phyloP scores from a whole-genome alignment of 1,140 invertebrate genomes.

The Lepidurus couesii region DNA sequence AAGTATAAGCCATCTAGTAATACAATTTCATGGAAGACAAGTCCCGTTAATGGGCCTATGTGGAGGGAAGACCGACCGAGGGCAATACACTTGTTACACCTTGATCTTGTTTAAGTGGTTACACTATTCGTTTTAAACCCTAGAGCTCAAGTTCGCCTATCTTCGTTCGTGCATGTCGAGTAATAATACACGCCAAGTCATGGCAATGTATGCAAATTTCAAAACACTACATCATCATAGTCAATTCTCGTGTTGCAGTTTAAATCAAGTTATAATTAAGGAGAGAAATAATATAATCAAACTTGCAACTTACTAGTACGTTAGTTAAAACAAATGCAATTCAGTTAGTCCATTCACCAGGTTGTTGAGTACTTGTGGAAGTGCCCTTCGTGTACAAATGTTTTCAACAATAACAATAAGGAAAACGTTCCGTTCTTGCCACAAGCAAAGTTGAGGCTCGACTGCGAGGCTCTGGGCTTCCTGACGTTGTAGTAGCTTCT shows the following conservation, averaged over 20 bases:
- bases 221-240: too few relatives aligned
- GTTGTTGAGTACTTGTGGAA: not conserved
- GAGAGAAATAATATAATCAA: not conserved
- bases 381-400: not conserved
- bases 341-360: not conserved
- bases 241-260: too few relatives aligned
- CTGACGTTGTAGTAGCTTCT: not conserved
- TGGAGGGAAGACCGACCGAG: not conserved
- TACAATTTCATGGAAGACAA: not conserved
- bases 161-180: not conserved
- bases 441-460: not conserved
- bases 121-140: not conserved
- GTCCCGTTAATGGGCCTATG: not conserved
- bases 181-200: not conserved
- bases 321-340: not conserved
- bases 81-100: conserved; percentile 4
- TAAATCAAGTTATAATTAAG: too few relatives aligned
- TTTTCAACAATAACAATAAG: not conserved
- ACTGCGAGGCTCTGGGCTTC: not conserved
- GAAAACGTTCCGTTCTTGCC: not conserved
- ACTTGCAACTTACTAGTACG: not conserved
- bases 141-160: not conserved
- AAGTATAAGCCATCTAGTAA: not conserved
- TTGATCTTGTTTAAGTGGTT: not conserved
- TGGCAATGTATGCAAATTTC: not conserved